Conservation (phyloP, 2,113 vertebrate genomes). For the Gadus macrocephalus region DNA sequence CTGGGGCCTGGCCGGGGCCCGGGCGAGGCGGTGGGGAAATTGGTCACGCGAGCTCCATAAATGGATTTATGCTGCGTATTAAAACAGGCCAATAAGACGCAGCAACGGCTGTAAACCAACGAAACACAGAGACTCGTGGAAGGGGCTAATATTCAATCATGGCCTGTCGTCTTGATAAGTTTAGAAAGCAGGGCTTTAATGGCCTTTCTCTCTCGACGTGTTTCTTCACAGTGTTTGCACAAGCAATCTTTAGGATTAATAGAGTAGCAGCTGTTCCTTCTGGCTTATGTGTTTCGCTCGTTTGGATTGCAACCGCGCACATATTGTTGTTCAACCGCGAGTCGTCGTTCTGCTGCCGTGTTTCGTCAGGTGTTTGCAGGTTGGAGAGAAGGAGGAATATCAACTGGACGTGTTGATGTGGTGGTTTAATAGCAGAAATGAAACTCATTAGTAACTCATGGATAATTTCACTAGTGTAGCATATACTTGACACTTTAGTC, state of each 20-base stretch:
- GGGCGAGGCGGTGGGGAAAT: background rate
- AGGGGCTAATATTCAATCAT: slow-evolving; percentile 67
- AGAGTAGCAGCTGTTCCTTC: slow-evolving; percentile 55
- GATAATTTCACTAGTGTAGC: no score
- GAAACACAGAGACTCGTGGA: slow-evolving; percentile 44
- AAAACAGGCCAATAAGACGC: slow-evolving; percentile 61
- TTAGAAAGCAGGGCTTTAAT: slow-evolving; percentile 60
- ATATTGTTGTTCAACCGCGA: slow-evolving; percentile 43
- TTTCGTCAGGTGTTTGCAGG: background rate
- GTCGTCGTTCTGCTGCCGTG: slow-evolving; percentile 2
- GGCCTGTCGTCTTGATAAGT: slow-evolving; percentile 67
- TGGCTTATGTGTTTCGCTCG: slow-evolving; percentile 30
- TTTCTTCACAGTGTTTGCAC: slow-evolving; percentile 66
- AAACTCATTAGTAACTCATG: no score
- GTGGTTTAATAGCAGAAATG: background rate
- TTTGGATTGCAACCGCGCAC: slow-evolving; percentile 34
- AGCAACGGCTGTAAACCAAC: slow-evolving; percentile 38
- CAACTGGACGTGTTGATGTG: slow-evolving; percentile 1
- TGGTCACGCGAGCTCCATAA: slow-evolving; percentile 21
- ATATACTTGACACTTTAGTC: no score
- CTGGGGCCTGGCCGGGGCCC: slow-evolving; percentile 15
- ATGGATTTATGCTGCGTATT: slow-evolving; percentile 62
- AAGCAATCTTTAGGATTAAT: slow-evolving; percentile 64
- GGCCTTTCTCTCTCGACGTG: slow-evolving; percentile 52
- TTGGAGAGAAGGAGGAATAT: slow-evolving; percentile 31